phyloP scores from a whole-genome alignment of 2,113 vertebrate genomes.

The Lepus americanus region DNA sequence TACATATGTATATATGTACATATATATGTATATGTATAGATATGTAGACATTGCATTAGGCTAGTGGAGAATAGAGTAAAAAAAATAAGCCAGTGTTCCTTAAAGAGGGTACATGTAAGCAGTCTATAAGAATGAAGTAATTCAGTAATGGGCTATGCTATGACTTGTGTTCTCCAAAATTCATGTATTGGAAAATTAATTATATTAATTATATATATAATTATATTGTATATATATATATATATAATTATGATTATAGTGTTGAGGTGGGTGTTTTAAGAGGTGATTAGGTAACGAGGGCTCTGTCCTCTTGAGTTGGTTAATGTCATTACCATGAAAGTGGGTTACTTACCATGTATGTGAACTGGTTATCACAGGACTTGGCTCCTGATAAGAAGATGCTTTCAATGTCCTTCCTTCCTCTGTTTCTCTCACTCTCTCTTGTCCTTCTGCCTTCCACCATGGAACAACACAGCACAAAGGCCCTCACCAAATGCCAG shows the following conservation, averaged over 20 bases:
- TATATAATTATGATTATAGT: too few relatives aligned
- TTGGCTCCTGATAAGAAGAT: background rate
- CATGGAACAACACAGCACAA: background rate
- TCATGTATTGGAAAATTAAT: background rate
- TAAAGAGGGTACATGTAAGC: background rate
- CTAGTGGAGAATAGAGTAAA: background rate
- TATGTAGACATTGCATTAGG: background rate
- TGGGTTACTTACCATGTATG: background rate
- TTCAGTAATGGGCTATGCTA: background rate
- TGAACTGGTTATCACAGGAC: background rate
- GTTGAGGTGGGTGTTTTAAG: background rate
- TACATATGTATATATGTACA: too few relatives aligned
- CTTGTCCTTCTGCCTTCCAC: background rate
- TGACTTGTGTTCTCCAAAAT: background rate
- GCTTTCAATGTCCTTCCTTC: accelerated
- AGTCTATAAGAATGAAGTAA: background rate
- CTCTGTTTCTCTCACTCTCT: background rate
- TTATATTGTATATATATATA: too few relatives aligned
- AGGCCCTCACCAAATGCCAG: background rate
- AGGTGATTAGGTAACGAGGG: background rate
- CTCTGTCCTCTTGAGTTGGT: too few relatives aligned
- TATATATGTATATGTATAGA: too few relatives aligned
- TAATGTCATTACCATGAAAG: background rate
- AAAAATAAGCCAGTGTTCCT: background rate
- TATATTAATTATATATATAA: too few relatives aligned